Base-by-base conservation (phyloP, 2,888 invertebrate species). In the Drosophila setosimentum region DNA sequence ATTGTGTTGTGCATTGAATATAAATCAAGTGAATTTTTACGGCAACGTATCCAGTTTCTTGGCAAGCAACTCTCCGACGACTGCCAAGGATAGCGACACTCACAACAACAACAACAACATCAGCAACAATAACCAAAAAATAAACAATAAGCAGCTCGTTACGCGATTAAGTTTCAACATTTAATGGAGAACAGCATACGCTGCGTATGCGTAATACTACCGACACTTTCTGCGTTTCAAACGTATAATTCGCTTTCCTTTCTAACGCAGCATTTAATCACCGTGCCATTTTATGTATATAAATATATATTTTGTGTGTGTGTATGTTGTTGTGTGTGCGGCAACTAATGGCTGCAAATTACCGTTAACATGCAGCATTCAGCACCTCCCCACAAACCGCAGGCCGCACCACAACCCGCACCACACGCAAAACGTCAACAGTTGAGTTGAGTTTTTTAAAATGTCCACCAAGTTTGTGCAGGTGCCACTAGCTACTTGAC, bases 341-440 rank as follows among this genome's bases (percentile, higher is more conserved):
- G 11, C 54, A 76, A 72, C 90, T 90, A 85, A 90, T 88, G 90
- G 83, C 90, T 86, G 75, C 87, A 88, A 90, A 85, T 90, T 90
- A 88, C 88, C 89, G 84, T 76, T 87, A 84, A 77, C 76, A 70
- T 65, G 70, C 65, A 80, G 71, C 80, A 69, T 80, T 73, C 77
- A 80, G 62, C 60, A 45, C 73, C 65, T 68, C 65, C 55, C 51
- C 58, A 42, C 51, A 13, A 24, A 4, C 2, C 16, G 16, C 24
- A 32, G 32, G 40, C 53, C 65, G 53, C 62, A 53, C 18, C 59
- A 30, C 65, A 60, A 62, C 45, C 53, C 65, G 53, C 62, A 53
- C 18, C 59, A 30, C 65, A 60, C 65, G 18, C 62, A 78, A 33
- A 62, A 49, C 77, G 64, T 68, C 67, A 73, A 64, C 67, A 72